phyloP scores from a whole-genome alignment of 35 echinoderm and acorn worm species.

The Nesometra sesokonis region DNA sequence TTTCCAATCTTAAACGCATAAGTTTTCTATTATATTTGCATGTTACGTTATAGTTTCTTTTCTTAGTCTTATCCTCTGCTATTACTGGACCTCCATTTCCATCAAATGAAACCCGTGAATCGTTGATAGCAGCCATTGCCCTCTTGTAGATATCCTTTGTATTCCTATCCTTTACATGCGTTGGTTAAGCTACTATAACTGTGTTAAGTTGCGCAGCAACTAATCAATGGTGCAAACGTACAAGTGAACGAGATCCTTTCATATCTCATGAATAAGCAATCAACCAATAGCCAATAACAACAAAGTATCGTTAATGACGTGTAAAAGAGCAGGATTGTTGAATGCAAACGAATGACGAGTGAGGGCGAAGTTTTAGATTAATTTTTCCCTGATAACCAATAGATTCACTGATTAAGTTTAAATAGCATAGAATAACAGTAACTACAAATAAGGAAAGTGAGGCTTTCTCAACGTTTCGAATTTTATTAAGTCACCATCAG shows the following conservation, averaged over 20 bases:
- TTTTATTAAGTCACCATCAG: too few species aligned
- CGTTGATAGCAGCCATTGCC: background rate
- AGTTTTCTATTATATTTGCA: conserved; percentile 59
- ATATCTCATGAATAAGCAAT: background rate
- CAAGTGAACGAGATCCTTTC: background rate
- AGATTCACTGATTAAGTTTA: too few species aligned
- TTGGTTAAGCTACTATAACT: background rate
- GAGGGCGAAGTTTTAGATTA: too few species aligned
- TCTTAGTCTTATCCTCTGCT: conserved; percentile 1
- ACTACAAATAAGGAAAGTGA: too few species aligned
- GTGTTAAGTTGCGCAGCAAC: background rate
- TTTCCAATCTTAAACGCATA: conserved; percentile 44
- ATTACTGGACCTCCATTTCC: background rate
- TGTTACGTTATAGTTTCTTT: conserved; percentile 35
- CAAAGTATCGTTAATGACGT: background rate
- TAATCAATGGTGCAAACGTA: background rate
- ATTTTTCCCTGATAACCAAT: too few species aligned
- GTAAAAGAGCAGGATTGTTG: too few species aligned
- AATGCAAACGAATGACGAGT: too few species aligned
- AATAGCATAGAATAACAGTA: too few species aligned
- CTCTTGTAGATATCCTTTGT: background rate
- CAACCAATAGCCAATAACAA: background rate
- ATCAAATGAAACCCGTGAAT: background rate
- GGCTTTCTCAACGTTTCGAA: too few species aligned
- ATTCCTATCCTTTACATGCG: background rate